Evolutionary conservation across 2,888 invertebrate genomes (phyloP), one percentile per base, ranked within the genome.

Genomic region (Chrysopilus asiliformis): DNA sequence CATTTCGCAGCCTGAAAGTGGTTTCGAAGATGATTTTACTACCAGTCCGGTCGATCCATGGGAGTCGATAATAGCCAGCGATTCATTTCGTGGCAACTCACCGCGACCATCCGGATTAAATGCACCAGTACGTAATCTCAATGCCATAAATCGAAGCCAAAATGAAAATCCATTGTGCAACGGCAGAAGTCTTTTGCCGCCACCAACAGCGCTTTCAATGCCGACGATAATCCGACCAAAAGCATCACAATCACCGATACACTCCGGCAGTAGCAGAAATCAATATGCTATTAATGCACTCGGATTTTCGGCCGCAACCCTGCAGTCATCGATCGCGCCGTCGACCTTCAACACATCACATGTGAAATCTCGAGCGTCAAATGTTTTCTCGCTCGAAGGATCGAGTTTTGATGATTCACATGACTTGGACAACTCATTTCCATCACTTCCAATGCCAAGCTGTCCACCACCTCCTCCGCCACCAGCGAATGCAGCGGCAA

Each of bases 21-120:
- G 82, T 4, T 85, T 85, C 54, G 85, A 86, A 58, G 85, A 84
- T 64, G 84, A 85, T 55, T 82, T 81, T 56, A n/a, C n/a, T n/a
- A 53, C 56, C 24, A 59, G 57, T 44, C 61, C 60, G 0, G 37
- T 53, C 2, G 62, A 61, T 50, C 61, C 62, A 1, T 62, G 63
- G 61, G 60, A 60, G 36, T 53, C 49, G 10, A 22, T 22, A 8
- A n/a, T n/a, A n/a, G 60, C 64, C 28, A 65, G 64, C 8, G 56
- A 67, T 34, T 6, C 3, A 17, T 25, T n/a, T 14, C n/a, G 13
- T 4, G 3, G 26, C 4, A n/a, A 18, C 6, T 5, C 30, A 36
- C 14, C 24, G 12, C 37, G 18, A 32, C 24, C 22, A 26, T 17
- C 31, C 16, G 29, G 35, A 10, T 76, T 41, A 51, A 56, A 13